Evolutionary conservation across 2,797 vertebrate genomes (phyloP), one percentile per base, ranked within the genome.

Genomic region (Pseudomugil tenellus): DNA sequence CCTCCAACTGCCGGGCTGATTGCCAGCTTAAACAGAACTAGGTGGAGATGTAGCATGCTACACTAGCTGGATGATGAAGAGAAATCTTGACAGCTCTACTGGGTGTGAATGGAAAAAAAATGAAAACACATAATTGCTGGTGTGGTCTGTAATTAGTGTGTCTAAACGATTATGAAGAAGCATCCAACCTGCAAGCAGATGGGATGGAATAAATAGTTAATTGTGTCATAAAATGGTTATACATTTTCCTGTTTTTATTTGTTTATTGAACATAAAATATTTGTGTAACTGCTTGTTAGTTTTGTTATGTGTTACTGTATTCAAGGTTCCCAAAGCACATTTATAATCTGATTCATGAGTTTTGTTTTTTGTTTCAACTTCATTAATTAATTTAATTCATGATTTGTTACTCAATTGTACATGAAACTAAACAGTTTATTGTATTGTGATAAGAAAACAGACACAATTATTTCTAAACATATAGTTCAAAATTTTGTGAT

Each of bases 141-240:
- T 76, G 60, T 58, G 29, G 72, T 81, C 81, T 87, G 63, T 86
- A 90, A 92, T 92, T 90, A 90, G 54, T 58, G 63, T 32, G 83
- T 84, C 86, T 82, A 70, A 74, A 65, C 76, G 76, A 75, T 75
- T 73, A 67, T 67, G 59, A 84, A 59, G 62, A 58, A 70, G 41
- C 67, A 68, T 66, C 62, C 48, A 61, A 70, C 72, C 48, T 71
- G 59, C 71, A 69, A 83, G 59, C 55, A 70, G 71, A 78, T 46
- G 49, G 17, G 35, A 23, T 73, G 28, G 19, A 48, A 72, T 58
- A 51, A 60, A 68, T 19, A 61, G 82, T 64, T 62, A 84, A 60
- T 54, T 19, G 58, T 32, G 41, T 35, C 62, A 64, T 83, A 53
- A 64, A 46, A 57, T 28, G 57, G 6, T 60, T 41, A 58, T 66